These are phyloP conservation scores for Apis dorsata DNA, from an alignment of 1,140 invertebrate genomes.

Conservation along the genomic window DNA sequence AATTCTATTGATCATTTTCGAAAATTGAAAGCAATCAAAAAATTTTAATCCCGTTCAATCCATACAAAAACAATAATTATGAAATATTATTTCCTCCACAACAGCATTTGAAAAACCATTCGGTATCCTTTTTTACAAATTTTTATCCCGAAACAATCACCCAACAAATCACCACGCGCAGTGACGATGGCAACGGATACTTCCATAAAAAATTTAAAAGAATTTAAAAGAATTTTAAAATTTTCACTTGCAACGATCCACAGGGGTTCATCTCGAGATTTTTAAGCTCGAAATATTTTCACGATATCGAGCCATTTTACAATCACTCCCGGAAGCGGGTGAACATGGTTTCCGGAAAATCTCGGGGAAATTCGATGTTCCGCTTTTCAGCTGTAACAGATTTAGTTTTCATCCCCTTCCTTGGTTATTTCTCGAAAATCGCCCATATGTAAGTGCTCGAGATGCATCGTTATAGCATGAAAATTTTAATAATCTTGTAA, in stretches of 20 bases:
- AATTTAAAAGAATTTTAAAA: too few species aligned
- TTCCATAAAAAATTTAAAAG: too few species aligned
- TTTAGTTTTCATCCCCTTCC: conserved; percentile 2
- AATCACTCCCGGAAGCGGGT: conserved; percentile 24
- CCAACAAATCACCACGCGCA: neutral
- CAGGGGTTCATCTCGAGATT: conserved; percentile 38
- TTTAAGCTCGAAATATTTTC: conserved; percentile 34
- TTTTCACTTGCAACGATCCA: too few species aligned
- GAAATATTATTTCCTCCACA: neutral
- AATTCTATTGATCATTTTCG: too few species aligned
- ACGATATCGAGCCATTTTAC: conserved; percentile 31
- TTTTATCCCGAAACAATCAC: neutral
- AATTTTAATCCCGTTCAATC: too few species aligned
- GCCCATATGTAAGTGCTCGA: neutral
- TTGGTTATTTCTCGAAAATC: too few species aligned
- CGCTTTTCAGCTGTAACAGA: conserved; percentile 4
- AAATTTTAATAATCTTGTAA: conserved; percentile 29
- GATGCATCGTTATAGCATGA: neutral
- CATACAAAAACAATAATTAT: neutral
- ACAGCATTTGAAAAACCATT: neutral
- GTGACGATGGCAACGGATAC: too few species aligned
- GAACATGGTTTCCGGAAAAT: conserved; percentile 59
- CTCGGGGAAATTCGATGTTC: conserved; percentile 63
- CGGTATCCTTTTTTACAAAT: neutral
- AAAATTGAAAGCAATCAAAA: too few species aligned